Evolutionary conservation across 2,113 vertebrate genomes (phyloP), one percentile per base, ranked within the genome.

Genomic region (Corvus moneduloides): DNA sequence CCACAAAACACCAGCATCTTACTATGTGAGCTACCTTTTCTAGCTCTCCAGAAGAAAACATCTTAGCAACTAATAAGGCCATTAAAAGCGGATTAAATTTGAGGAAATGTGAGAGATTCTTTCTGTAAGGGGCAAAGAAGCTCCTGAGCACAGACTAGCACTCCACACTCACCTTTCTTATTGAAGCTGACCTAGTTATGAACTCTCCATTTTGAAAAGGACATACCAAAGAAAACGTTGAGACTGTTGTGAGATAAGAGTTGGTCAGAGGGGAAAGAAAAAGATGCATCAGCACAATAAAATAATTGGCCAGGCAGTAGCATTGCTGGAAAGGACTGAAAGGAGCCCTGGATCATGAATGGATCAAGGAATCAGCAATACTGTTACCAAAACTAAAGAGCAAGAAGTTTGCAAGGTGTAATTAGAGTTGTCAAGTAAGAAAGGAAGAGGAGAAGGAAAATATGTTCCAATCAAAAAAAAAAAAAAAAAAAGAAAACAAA

Each of bases 131-230:
- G 64, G 59, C 76, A 73, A 79, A 82, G 37, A 94, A 41, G 75
- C 27, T 93, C 41, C 74, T 87, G 62, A 82, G 55, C 72, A 49
- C 39, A 81, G 73, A 67, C 35, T 51, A 61, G 35, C 51, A 49
- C 52, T 80, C n/a, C 43, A 67, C 30, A 63, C 35, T 88, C 76
- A 97, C 90, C 83, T 80, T 84, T 48, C 44, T 24, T 63, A 74
- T 48, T 71, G 61, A 92, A 59, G 77, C 81, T 93, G 92, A 84
- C 82, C 84, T 78, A 35, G 69, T 71, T 84, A 74, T 37, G 90
- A 84, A 85, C 80, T 87, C 72, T 93, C 39, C 22, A 33, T 89
- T 94, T 91, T 81, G 79, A 87, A 94, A 71, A 82, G 54, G 62
- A 89, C 41, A 32, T 35, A 91, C 88, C 90, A 79, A 95, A 94